Conservation (phyloP, 2,797 vertebrate species). For the Semaprochilodus insignis region DNA sequence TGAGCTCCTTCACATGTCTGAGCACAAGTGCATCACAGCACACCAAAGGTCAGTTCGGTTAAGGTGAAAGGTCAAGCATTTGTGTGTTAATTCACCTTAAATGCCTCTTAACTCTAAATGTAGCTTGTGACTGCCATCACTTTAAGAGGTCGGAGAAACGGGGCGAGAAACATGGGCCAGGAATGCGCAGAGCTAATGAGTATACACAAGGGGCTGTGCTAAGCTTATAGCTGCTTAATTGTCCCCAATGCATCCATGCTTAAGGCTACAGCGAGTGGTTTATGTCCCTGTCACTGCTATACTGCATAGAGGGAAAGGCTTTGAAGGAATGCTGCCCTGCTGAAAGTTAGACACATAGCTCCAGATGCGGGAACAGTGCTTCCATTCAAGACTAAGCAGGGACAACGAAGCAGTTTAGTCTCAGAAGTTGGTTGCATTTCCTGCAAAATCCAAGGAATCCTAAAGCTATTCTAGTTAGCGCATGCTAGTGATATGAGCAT, state of each 20-base stretch:
- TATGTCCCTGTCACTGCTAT: background rate
- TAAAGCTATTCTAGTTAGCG: no score
- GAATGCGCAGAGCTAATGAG: constrained; percentile 18
- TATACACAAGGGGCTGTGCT: constrained; percentile 2
- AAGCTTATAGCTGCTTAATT: background rate
- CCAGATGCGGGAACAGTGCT: background rate
- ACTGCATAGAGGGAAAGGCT: background rate
- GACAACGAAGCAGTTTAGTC: no score
- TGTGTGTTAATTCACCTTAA: constrained; percentile 36
- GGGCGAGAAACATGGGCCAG: constrained; percentile 6
- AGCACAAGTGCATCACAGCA: constrained; percentile 37
- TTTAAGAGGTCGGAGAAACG: constrained; percentile 30
- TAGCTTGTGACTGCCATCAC: constrained; percentile 32
- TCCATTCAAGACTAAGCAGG: no score
- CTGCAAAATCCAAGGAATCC: no score
- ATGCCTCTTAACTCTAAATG: constrained; percentile 31
- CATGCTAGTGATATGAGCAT: no score
- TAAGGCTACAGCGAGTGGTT: background rate
- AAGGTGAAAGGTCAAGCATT: constrained; percentile 48
- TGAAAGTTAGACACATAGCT: background rate
- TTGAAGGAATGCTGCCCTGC: background rate
- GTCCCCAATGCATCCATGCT: background rate
- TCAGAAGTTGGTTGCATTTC: no score
- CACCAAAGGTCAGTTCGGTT: constrained; percentile 36
- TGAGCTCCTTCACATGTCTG: constrained; percentile 64